Evolutionary conservation across 2,797 vertebrate genomes (phyloP).

Genomic region (Schizopygopsis pylzovi): DNA sequence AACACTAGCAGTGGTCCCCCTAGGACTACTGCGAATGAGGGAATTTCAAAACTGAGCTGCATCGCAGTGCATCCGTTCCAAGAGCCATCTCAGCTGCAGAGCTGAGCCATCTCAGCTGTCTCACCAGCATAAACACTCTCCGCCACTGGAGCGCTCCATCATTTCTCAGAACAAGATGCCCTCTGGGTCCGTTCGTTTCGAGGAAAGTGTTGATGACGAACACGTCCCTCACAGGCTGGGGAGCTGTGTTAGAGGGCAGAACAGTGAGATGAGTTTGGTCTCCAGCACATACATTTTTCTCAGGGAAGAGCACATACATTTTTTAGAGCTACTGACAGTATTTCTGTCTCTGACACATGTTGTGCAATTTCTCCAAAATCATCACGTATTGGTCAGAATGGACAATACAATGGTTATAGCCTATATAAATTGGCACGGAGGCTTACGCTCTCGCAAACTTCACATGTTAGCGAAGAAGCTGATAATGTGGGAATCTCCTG

Average conservation of each 20-base stretch:
- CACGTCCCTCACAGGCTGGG: not conserved
- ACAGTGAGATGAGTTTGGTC: not conserved
- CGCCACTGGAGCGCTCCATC: not conserved
- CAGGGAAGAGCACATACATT: not conserved
- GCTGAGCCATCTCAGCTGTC: not conserved
- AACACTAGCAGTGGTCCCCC: too few species aligned
- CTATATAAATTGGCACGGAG: too few species aligned
- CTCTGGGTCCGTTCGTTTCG: not conserved
- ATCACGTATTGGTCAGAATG: too few species aligned
- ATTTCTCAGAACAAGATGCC: not conserved
- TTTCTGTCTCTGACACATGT: not conserved
- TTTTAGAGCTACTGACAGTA: not conserved
- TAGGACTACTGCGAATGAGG: too few species aligned
- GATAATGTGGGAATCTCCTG: too few species aligned
- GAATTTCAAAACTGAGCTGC: not conserved
- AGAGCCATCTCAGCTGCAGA: not conserved
- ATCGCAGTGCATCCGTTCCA: not conserved
- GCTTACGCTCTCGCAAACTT: too few species aligned
- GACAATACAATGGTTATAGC: too few species aligned
- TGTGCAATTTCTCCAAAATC: too few species aligned
- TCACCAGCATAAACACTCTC: not conserved
- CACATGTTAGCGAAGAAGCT: too few species aligned
- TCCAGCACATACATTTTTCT: not conserved
- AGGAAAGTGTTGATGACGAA: not conserved
- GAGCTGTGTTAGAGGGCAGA: not conserved